Evolutionary conservation across 2,888 invertebrate genomes (phyloP).

Genomic region (Pseudanteris insignis): DNA sequence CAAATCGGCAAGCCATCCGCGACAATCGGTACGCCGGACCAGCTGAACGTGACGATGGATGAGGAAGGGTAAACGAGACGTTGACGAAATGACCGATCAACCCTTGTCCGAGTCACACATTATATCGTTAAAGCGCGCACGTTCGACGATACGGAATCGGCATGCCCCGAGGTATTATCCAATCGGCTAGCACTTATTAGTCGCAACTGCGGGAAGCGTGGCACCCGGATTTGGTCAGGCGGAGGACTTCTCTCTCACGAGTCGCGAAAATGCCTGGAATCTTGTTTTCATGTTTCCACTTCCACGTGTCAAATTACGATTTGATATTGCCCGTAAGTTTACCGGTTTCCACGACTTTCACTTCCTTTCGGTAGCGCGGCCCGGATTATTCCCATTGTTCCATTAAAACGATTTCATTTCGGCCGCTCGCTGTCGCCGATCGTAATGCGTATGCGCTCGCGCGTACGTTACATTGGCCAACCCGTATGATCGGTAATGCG

Average conservation of each 20-base stretch:
- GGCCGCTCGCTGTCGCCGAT: background rate
- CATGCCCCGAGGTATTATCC: no score
- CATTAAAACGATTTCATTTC: no score
- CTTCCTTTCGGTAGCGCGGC: slow-evolving; percentile 31
- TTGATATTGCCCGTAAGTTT: slow-evolving; percentile 27
- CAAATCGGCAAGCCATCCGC: no score
- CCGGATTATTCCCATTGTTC: slow-evolving; percentile 14
- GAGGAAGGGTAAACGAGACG: no score
- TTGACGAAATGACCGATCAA: no score
- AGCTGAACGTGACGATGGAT: no score
- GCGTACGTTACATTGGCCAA: background rate
- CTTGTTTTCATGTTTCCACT: slow-evolving; percentile 29
- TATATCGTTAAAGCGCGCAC: no score
- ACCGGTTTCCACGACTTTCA: slow-evolving; percentile 40
- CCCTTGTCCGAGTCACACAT: background rate
- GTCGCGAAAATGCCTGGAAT: slow-evolving; percentile 27
- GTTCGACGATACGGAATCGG: no score
- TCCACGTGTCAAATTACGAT: slow-evolving; percentile 32
- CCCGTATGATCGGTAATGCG: no score
- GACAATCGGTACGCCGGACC: no score
- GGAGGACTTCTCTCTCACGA: slow-evolving; percentile 11
- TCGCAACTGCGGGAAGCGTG: background rate
- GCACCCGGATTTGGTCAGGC: background rate
- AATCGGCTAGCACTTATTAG: no score
- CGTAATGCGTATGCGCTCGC: no score